Evolutionary conservation across 2,113 vertebrate species (phyloP), one percentile per base, ranked within the genome.

Genomic region (Thermophis baileyi): DNA sequence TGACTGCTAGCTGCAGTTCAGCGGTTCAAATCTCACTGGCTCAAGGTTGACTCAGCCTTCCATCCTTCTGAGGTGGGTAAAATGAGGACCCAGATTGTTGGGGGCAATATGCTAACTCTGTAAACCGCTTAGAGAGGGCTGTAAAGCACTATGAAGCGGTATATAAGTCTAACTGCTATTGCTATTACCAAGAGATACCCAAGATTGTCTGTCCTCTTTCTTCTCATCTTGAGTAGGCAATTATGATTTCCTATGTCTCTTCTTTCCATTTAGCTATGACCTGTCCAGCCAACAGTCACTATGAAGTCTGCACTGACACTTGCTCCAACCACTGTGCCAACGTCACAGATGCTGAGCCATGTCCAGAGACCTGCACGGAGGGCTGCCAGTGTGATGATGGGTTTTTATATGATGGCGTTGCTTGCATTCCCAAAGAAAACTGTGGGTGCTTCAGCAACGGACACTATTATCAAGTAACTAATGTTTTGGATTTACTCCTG

Each of bases 371-470:
- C 8, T 98, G 98, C 30, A 94, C 93, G 0, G 98, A 98, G 81
- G 98, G 98, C 89, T 98, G 98, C 89, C 96, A 97, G 63, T 98
- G 98, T 51, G 94, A 98, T 88, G 8, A 89, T 0, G 97, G 97
- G 54, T 98, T 97, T 94, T 87, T 98, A 93, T 98, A 96, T 24
- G 94, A 98, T 0, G 98, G 98, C 20, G 92, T 96, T 10, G 54
- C 0, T 3, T 98, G 98, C 0, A 96, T 98, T 40, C 91, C 95
- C 89, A 94, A 96, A 35, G 90, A 95, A 24, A 69, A 97, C 20
- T 98, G 98, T 27, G 98, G 98, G 93, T 98, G 98, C 93, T 98
- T 97, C 92, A 94, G 96, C 2, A 93, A 97, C 0, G 98, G 98
- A 8, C 95, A 44, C 85, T 98, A 97, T 10, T 98, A 94, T 40